Evolutionary conservation across 2,888 invertebrate species (phyloP), one percentile per base, ranked within the genome.

Genomic region (Agonopterix alstromeriana): DNA sequence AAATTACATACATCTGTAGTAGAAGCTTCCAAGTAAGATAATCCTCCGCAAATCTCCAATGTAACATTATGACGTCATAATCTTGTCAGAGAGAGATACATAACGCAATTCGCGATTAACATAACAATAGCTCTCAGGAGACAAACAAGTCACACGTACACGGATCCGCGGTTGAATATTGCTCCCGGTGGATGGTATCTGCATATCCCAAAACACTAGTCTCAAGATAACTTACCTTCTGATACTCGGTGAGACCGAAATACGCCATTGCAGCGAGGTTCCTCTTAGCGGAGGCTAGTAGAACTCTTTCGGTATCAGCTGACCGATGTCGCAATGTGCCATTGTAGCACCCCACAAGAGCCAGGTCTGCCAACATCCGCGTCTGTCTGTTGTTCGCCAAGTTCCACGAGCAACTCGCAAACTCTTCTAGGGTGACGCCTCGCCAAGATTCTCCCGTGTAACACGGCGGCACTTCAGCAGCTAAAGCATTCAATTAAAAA

Each of bases 371-470:
- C 67, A 99, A 81, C 99, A 99, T 99, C 60, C 99, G 91, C 2
- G 99, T 98, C 88, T 99, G 99, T 53, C 99, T 90, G 85, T 99
- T 99, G 70, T 94, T 94, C 12, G 98, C 99, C 72, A 99, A 90
- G 90, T 99, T 99, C 79, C 95, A 94, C 4, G 94, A 93, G 76
- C 99, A 99, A 35, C 91, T 90, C 66, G 97, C 93, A 85, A 99
- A 99, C 81, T 98, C 95, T 53, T 95, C 94, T 43, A 99, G 87
- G 9, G 94, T 93, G 3, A 98, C 98, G 52, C 95, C 96, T 50
- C 94, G 92, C 97, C 97, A 97, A 52, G 94, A 94, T 55, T 94
- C 93, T 14, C 94, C 94, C 45, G 86, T 81, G 70, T 92, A 96
- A 73, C 97, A 97, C 10, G 94, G 90, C 8, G 97, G 97, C 55